Percentiles rank a stretch among this genome's conserved stretches.
phyloP scores from a whole-genome alignment of 2,888 invertebrate genomes.

The Eupithecia dodoneata region DNA sequence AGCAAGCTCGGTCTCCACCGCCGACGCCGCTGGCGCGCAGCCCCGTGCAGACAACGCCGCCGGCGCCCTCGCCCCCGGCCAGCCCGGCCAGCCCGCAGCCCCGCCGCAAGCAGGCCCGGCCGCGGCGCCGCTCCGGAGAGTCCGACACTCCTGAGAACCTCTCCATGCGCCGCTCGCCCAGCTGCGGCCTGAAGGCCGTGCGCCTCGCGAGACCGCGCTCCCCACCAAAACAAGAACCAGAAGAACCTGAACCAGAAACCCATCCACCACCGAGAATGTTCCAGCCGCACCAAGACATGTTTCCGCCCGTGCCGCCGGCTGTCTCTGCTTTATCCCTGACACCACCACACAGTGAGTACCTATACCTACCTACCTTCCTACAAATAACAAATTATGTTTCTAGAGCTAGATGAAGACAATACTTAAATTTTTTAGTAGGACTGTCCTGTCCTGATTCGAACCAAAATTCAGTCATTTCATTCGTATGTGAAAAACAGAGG shows the following conservation, averaged over 20 bases:
- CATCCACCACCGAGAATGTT: constrained; percentile 84
- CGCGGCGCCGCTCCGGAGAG: constrained; percentile 93
- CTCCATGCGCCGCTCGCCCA: constrained; percentile 83
- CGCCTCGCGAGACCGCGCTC: constrained; percentile 73
- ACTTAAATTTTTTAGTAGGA: not conserved
- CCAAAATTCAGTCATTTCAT: constrained; percentile 17
- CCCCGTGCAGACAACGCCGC: constrained; percentile 75
- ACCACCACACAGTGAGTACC: constrained; percentile 91
- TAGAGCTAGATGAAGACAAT: constrained; percentile 1
- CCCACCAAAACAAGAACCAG: constrained; percentile 73
- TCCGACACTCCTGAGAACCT: constrained; percentile 84
- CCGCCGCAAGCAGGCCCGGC: constrained; percentile 93
- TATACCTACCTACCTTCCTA: constrained; percentile 48
- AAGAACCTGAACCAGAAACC: constrained; percentile 77
- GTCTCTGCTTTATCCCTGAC: constrained; percentile 91
- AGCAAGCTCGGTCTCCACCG: constrained; percentile 69
- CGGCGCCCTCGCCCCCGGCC: constrained; percentile 77
- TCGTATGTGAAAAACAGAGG: constrained; percentile 64
- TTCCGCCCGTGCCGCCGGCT: constrained; percentile 87
- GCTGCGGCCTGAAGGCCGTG: constrained; percentile 73
- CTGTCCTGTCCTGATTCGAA: constrained; percentile 8
- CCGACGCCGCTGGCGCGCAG: constrained; percentile 72
- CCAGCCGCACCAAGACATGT: constrained; percentile 86
- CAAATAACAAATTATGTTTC: not conserved
- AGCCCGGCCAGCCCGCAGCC: constrained; percentile 92